Evolutionary conservation across 1,140 invertebrate genomes (phyloP).

Genomic region (Odontomachus brunneus): DNA sequence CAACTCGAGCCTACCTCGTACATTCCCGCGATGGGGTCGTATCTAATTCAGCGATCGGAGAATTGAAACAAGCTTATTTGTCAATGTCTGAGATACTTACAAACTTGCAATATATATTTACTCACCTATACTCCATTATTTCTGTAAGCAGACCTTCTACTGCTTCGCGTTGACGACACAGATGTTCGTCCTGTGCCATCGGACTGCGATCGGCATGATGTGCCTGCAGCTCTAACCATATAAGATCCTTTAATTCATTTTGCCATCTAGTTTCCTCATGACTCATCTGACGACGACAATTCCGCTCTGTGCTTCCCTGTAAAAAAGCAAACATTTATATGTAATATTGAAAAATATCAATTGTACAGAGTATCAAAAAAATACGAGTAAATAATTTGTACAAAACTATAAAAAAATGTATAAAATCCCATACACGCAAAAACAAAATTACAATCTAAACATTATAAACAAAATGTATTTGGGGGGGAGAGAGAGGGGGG

Average conservation of each 20-base stretch:
- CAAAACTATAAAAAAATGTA: not conserved
- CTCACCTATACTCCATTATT: conserved; percentile 91
- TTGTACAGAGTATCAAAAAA: not conserved
- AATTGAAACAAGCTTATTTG: not conserved
- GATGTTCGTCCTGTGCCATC: conserved; percentile 91
- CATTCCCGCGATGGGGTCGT: conserved; percentile 64
- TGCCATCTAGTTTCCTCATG: conserved; percentile 94
- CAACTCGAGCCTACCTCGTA: conserved; percentile 49
- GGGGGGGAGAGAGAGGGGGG: too few relatives aligned
- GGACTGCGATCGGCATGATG: conserved; percentile 90
- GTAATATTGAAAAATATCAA: not conserved
- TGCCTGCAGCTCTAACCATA: conserved; percentile 96
- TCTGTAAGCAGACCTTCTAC: conserved; percentile 90
- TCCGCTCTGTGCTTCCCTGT: conserved; percentile 75
- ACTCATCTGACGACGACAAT: conserved; percentile 88
- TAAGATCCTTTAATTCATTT: conserved; percentile 94
- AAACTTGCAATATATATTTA: not conserved
- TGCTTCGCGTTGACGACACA: conserved; percentile 90
- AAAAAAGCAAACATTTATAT: conserved; percentile 8
- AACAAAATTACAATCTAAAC: too few relatives aligned
- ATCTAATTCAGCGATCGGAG: conserved; percentile 67
- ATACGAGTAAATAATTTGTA: conserved; percentile 15
- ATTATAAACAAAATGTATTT: too few relatives aligned
- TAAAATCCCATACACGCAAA: not conserved
- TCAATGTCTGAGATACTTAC: not conserved